These are phyloP conservation scores for Leptinotarsa tumamoca DNA, from an alignment of 2,888 invertebrate genomes.

Conservation along the genomic window DNA sequence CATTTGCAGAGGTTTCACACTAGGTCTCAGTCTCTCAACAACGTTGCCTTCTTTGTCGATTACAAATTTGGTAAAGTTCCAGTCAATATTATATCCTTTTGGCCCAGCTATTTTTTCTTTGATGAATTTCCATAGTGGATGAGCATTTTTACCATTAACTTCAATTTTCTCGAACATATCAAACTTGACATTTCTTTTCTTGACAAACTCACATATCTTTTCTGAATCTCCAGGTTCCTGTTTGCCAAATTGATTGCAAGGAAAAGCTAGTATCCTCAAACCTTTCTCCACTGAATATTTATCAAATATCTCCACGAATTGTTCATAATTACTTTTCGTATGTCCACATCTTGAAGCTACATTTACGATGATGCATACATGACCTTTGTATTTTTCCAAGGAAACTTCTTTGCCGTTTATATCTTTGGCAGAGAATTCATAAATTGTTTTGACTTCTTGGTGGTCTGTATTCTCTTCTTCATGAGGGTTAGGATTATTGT, in stretches of 20 bases:
- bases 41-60: slow-evolving; percentile 79
- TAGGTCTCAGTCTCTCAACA: slow-evolving; percentile 73
- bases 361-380: slow-evolving; percentile 87
- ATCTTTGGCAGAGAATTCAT: slow-evolving; percentile 84
- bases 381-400: slow-evolving; percentile 82
- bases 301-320: slow-evolving; percentile 78
- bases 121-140: slow-evolving; percentile 77
- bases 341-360: slow-evolving; percentile 90
- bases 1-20: slow-evolving; percentile 59
- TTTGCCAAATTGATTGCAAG: slow-evolving; percentile 87
- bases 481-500: slow-evolving; percentile 8
- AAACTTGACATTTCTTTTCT: slow-evolving; percentile 75
- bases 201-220: slow-evolving; percentile 74
- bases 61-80: slow-evolving; percentile 91
- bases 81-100: slow-evolving; percentile 78
- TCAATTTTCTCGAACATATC: slow-evolving; percentile 81
- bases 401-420: slow-evolving; percentile 86
- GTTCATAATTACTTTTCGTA: slow-evolving; percentile 85
- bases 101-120: slow-evolving; percentile 69
- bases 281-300: slow-evolving; percentile 78
- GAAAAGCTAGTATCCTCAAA: slow-evolving; percentile 84
- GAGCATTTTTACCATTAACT: slow-evolving; percentile 75
- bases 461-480: slow-evolving; percentile 81
- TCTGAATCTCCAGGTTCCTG: slow-evolving; percentile 76
- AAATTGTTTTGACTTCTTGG: slow-evolving; percentile 78